Base-by-base conservation (phyloP, 2,113 vertebrate genomes). In the Dromas ardeola region DNA sequence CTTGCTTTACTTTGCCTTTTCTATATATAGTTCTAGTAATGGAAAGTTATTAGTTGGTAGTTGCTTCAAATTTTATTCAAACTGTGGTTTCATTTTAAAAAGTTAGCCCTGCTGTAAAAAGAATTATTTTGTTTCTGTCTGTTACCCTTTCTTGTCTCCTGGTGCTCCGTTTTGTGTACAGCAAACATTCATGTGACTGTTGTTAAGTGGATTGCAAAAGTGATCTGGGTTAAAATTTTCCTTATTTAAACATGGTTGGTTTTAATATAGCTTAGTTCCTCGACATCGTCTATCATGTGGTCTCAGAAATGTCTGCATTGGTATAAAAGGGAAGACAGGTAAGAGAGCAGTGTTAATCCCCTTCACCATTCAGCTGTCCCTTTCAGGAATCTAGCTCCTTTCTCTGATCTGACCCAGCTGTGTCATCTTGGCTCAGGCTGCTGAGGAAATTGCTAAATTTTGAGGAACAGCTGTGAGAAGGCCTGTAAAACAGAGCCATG, bases 21-120 rank as follows among this genome's bases (percentile, higher is more conserved):
- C 17, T 6, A 0, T 5, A 1, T 17, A 0, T 9, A 14, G 6
- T n/a, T 72, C 13, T 74, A 2, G 2, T 56, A 22, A 15, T 6
- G 5, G 4, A 16, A 32, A 20, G 3, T 49, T 32, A 8, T 36
- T 76, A 30, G 4, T 16, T 81, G 11, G 11, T 53, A 71, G 17
- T 17, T 50, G 25, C 5, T 69, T 59, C 4, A 15, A 15, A 6
- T 56, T 80, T 59, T 40, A 9, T 52, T 61, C 10, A 5, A 38
- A 8, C 5, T 52, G 40, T 49, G 29, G 5, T 81, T 56, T 49
- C 8, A 4, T 9, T 88, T 84, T 40, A 20, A 81, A 56, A 4
- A 8, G 6, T 36, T 8, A 36, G 2, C 4, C 10, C 1, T 65
- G 11, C 14, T 45, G 9, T 9, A 8, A 34, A 56, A 52, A 17